Percentiles rank a stretch among this genome's conserved stretches.
Conservation (phyloP, 1,140 invertebrate genomes). For the Caenorhabditis inopinata region DNA sequence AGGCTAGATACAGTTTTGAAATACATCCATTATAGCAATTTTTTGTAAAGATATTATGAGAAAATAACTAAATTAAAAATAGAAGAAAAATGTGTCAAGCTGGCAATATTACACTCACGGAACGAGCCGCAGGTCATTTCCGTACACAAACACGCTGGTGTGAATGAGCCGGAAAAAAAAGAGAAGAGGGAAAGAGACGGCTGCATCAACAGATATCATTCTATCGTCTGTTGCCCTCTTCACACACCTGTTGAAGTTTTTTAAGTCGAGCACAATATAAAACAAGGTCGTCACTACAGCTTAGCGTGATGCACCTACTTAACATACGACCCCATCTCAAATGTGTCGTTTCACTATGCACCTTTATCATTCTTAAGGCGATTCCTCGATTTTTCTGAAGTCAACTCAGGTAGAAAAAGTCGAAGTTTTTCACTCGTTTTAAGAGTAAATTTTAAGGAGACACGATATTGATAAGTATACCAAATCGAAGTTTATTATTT, state of each 20-base stretch:
- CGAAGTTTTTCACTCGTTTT: too few species aligned
- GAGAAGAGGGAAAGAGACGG: too few species aligned
- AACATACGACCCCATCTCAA: slow-evolving; percentile 10
- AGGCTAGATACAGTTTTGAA: too few species aligned
- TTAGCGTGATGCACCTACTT: background rate
- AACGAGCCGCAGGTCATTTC: too few species aligned
- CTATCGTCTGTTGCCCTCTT: background rate
- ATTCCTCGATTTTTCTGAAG: background rate
- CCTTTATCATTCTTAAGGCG: background rate
- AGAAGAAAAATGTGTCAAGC: too few species aligned
- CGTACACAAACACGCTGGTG: background rate
- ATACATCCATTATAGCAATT: too few species aligned
- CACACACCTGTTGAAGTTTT: background rate
- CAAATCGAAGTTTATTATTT: too few species aligned
- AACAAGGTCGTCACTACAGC: background rate
- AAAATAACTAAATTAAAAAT: too few species aligned
- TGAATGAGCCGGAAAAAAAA: background rate
- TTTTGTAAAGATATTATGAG: too few species aligned
- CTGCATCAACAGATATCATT: background rate
- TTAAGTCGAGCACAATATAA: background rate
- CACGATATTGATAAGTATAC: too few species aligned
- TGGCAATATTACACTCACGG: too few species aligned
- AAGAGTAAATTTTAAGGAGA: too few species aligned
- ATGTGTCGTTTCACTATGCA: slow-evolving; percentile 15
- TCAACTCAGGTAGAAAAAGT: background rate